A percentile compares a stretch with the other conserved stretches of the same genome.
These are phyloP conservation scores for Carcina quercana DNA, from an alignment of 2,888 invertebrate genomes.

Conservation along the genomic window DNA sequence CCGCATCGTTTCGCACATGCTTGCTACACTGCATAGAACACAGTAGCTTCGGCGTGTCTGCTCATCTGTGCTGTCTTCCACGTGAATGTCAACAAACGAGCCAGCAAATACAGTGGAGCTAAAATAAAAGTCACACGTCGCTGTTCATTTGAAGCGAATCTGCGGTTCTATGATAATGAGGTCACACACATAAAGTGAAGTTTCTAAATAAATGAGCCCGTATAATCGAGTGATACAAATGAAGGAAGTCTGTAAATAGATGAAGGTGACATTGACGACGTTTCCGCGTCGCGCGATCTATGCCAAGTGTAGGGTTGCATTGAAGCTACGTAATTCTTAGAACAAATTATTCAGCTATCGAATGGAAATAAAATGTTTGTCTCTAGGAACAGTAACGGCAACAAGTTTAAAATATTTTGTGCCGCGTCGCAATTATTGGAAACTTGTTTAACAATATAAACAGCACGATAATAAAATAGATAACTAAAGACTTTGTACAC, in stretches of 20 bases:
- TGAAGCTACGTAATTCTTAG: not conserved
- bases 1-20: slow-evolving; percentile 54
- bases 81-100: not conserved
- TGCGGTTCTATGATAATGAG: not conserved
- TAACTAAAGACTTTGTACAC: slow-evolving; percentile 3
- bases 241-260: slow-evolving; percentile 41
- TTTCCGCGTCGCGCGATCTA: slow-evolving; percentile 45
- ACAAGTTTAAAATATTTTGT: not conserved
- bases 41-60: slow-evolving; percentile 17
- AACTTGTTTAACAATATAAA: not conserved
- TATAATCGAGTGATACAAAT: slow-evolving; percentile 16
- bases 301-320: slow-evolving; percentile 29
- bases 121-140: no score
- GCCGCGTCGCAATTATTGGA: not conserved
- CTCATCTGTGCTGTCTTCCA: not conserved
- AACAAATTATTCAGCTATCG: not conserved
- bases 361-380: not conserved
- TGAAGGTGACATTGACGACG: slow-evolving; percentile 51
- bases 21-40: slow-evolving; percentile 34
- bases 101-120: not conserved
- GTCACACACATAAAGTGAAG: no score
- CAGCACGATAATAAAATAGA: not conserved
- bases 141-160: no score
- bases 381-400: not conserved
- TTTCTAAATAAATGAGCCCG: no score